Percentiles rank a stretch among this genome's conserved stretches.
Conservation (phyloP, 2,113 vertebrate species). For the Periophthalmodon schlosseri region DNA sequence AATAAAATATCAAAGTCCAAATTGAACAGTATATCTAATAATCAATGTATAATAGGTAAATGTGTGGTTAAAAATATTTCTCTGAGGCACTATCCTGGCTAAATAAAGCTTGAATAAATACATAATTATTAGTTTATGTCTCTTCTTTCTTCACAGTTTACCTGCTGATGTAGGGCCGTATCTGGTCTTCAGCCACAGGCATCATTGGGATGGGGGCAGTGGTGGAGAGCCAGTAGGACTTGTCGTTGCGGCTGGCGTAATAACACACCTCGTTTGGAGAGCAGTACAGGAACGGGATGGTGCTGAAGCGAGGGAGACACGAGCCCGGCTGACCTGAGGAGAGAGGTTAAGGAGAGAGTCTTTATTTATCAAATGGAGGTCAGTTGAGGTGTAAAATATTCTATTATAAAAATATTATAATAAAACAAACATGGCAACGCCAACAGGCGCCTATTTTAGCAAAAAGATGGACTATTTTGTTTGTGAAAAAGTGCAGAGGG, state of each 20-base stretch:
- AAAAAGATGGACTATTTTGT: too few relatives aligned
- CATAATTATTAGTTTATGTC: too few relatives aligned
- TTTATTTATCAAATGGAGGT: too few relatives aligned
- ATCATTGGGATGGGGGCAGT: constrained; percentile 94
- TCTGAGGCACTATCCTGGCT: not conserved
- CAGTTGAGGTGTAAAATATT: too few relatives aligned
- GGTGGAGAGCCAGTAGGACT: constrained; percentile 98
- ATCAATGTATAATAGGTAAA: not conserved
- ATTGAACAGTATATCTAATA: too few relatives aligned
- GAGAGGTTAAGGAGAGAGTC: not conserved
- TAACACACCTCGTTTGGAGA: constrained; percentile 90
- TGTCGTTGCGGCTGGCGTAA: constrained; percentile 93
- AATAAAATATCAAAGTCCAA: too few relatives aligned
- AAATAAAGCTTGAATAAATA: not conserved
- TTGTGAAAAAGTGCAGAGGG: too few relatives aligned
- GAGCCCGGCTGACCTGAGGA: constrained; percentile 90
- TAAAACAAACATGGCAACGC: too few relatives aligned
- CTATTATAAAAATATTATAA: too few relatives aligned
- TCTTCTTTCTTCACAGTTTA: not conserved
- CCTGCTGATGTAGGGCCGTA: constrained; percentile 90
- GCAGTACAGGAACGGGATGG: constrained; percentile 97
- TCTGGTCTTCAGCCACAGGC: constrained; percentile 84
- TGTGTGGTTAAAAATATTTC: not conserved
- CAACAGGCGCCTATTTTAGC: too few relatives aligned
- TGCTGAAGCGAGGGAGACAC: constrained; percentile 91